phyloP scores from a whole-genome alignment of 2,797 vertebrate genomes.

The Hippocampus kuda region DNA sequence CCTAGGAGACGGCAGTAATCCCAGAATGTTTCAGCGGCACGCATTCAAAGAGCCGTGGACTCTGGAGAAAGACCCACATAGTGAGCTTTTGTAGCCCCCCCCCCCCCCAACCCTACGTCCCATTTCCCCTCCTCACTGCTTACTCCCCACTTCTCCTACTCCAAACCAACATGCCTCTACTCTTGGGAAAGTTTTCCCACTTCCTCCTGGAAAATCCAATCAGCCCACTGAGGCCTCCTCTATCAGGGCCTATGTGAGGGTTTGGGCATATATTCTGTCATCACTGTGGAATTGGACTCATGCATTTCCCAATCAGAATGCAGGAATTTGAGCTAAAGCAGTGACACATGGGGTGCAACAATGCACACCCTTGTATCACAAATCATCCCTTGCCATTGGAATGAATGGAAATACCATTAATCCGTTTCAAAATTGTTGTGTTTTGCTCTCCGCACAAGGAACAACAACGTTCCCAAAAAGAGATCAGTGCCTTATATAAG shows the following conservation, averaged over 20 bases:
- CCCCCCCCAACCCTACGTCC: constrained; percentile 32
- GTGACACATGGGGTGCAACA: not conserved
- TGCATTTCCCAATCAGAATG: not conserved
- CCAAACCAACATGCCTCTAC: constrained; percentile 43
- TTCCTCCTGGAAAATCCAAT: constrained; percentile 44
- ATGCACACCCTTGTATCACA: too few species aligned
- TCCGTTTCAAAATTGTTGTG: not conserved
- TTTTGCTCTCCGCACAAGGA: too few species aligned
- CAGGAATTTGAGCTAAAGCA: not conserved
- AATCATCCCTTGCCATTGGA: too few species aligned
- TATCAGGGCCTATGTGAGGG: constrained; percentile 27
- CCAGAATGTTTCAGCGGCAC: constrained; percentile 67
- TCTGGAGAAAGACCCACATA: constrained; percentile 65
- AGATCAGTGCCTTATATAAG: not conserved
- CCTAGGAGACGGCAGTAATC: constrained; percentile 69
- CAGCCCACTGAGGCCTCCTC: constrained; percentile 38
- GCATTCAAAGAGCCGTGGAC: constrained; percentile 65
- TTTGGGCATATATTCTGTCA: constrained; percentile 12
- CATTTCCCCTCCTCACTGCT: constrained; percentile 31
- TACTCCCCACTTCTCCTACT: constrained; percentile 39
- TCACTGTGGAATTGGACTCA: not conserved
- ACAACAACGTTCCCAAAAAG: too few species aligned
- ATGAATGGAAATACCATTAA: not conserved
- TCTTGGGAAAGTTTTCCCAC: constrained; percentile 49
- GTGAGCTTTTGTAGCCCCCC: constrained; percentile 68